phyloP scores from a whole-genome alignment of 2,113 vertebrate genomes.

The Butorides virescens region DNA sequence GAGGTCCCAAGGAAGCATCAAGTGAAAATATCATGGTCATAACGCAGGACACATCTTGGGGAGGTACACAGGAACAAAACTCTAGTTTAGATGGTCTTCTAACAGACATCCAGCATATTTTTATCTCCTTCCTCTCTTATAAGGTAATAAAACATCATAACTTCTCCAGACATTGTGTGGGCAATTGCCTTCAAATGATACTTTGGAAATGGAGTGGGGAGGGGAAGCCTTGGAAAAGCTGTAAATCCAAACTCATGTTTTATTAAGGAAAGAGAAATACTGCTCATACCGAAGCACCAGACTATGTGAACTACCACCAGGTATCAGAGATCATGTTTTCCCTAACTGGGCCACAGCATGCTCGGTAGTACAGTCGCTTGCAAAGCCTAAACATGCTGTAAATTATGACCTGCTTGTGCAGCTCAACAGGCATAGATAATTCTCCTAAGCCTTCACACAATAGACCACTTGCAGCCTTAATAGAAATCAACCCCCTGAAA shows the following conservation, averaged over 20 bases:
- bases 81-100: background rate
- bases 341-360: background rate
- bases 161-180: background rate
- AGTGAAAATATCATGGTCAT: background rate
- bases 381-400: background rate
- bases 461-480: background rate
- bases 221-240: background rate
- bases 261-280: background rate
- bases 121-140: background rate
- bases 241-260: background rate
- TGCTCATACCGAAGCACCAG: background rate
- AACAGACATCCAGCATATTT: background rate
- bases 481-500: background rate
- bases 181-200: background rate
- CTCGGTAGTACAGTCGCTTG: background rate
- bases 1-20: background rate
- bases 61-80: background rate
- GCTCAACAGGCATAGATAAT: background rate
- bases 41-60: background rate
- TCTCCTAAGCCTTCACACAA: background rate
- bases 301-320: background rate
- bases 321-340: background rate
- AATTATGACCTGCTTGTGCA: background rate
- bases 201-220: background rate
- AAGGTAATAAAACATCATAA: background rate